phyloP scores from a whole-genome alignment of 2,888 invertebrate genomes.

The Copidosoma aretas region DNA sequence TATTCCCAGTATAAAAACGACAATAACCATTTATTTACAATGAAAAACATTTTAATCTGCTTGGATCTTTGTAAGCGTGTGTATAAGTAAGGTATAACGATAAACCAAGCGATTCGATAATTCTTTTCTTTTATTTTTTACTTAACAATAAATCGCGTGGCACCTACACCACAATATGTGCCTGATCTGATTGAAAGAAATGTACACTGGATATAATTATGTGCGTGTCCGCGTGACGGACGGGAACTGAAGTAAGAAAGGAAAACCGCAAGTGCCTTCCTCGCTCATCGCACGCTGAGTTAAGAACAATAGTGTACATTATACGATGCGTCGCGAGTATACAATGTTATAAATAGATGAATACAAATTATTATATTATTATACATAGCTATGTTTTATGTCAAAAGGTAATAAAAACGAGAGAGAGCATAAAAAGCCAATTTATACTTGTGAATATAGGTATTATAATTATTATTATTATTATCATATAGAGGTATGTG shows the following conservation, averaged over 20 bases:
- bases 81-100: too few species aligned
- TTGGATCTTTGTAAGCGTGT: too few species aligned
- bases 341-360: constrained; percentile 39
- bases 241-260: constrained; percentile 21
- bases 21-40: too few species aligned
- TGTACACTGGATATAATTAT: too few species aligned
- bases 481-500: constrained; percentile 49
- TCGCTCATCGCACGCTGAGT: constrained; percentile 20
- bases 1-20: too few species aligned
- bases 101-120: too few species aligned
- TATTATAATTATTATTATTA: constrained; percentile 35
- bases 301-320: constrained; percentile 32
- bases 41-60: too few species aligned
- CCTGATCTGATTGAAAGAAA: too few species aligned
- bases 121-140: background rate
- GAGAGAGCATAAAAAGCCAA: constrained; percentile 30
- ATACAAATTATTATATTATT: constrained; percentile 33
- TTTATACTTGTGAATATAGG: constrained; percentile 46
- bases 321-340: constrained; percentile 28
- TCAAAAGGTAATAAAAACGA: constrained; percentile 5
- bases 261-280: constrained; percentile 30
- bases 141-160: background rate
- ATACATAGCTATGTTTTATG: constrained; percentile 21
- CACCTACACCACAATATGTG: too few species aligned
- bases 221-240: background rate